Evolutionary conservation across 2,113 vertebrate species (phyloP).

Genomic region (Hyperoodon ampullatus): DNA sequence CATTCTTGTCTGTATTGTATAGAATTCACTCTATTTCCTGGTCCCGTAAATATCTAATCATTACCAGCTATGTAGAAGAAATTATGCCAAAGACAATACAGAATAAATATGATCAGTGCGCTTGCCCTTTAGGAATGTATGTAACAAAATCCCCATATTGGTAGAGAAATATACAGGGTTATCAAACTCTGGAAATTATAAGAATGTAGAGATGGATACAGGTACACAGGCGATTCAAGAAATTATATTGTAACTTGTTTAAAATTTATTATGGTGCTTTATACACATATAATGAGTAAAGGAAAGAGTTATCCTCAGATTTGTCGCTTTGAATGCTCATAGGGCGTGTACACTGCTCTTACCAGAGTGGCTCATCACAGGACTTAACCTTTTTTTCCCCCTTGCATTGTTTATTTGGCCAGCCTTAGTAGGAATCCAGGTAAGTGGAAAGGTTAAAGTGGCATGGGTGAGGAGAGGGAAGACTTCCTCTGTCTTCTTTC

Average conservation of each 20-base stretch:
- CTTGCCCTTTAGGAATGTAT: background rate
- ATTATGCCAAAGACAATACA: background rate
- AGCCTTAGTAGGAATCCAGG: background rate
- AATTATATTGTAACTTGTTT: constrained; percentile 21
- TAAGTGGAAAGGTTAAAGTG: background rate
- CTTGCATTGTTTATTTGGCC: background rate
- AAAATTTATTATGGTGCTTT: background rate
- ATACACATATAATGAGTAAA: background rate
- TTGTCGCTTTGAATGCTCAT: background rate
- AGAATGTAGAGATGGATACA: background rate
- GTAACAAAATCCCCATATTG: background rate
- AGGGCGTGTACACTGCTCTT: background rate
- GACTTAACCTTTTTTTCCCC: background rate
- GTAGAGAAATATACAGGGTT: background rate
- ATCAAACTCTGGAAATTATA: background rate
- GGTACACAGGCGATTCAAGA: background rate
- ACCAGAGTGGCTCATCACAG: background rate
- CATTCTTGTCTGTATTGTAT: background rate
- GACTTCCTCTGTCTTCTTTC: background rate
- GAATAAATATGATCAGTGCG: constrained; percentile 29
- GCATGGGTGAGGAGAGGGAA: background rate
- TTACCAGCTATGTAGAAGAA: background rate
- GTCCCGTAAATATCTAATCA: background rate
- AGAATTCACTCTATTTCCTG: constrained; percentile 12
- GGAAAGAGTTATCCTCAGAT: background rate